Base-by-base conservation (phyloP, 2,113 vertebrate species). In the Halcyon malimbica region DNA sequence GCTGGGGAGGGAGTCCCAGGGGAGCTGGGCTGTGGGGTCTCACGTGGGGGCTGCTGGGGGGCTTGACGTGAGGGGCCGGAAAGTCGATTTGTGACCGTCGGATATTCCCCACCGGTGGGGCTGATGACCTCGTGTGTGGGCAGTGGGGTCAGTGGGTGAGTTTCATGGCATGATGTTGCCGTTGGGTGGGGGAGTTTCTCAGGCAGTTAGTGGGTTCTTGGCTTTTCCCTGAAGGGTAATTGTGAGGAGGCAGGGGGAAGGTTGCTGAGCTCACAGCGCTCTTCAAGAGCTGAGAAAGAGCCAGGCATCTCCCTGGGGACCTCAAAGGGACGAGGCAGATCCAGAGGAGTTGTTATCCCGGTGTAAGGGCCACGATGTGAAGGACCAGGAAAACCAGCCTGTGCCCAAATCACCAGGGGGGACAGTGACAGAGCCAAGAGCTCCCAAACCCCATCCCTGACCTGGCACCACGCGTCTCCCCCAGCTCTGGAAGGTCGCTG, bases 31-130 rank as follows among this genome's bases (percentile, higher is more conserved):
- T 77, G 29, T 1, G 3, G 46, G 60, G 19, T 35, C 39, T 24
- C 31, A 12, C 50, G 4, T 0, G 1, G 13, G 59, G 42, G 42
- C 42, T 42, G 42, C 42, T 42, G 33, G 25, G 0, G 7, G 71
- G 64, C 11, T 53, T 57, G 33, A 9, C 1, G 0, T 24, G 37
- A 21, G n/a, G 14, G n/a, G 28, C 51, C 23, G 3, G 3, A 5
- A 12, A 29, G 57, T 5, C 10, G 1, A 3, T 64, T 18, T 39
- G 76, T 35, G 76, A 31, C 9, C 1, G 0, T 0, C 29, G 71
- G 51, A 1, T 51, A 0, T 69, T 83, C 53, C 56, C 63, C 11
- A 4, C 29, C 2, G 1, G 9, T 5, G 28, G 28, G n/a, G 31
- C 10, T 4, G 8, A 2, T 63, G 80, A 4, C 23, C 57, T 31